Evolutionary conservation across 2,113 vertebrate species (phyloP), one percentile per base, ranked within the genome.

Genomic region (Saccopteryx bilineata): DNA sequence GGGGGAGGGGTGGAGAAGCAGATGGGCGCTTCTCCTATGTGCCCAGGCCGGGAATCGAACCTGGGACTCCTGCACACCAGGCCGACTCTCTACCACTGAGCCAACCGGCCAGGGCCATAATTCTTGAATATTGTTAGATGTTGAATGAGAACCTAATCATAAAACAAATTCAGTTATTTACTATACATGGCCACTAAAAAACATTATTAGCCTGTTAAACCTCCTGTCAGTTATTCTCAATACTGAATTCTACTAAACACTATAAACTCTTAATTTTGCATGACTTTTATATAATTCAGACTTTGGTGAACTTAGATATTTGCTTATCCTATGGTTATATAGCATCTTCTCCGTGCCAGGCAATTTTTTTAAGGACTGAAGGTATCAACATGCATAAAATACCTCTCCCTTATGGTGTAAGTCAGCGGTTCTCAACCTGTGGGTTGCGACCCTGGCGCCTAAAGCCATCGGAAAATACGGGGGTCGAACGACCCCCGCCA

Each of bases 131-230:
- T 78, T 89, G 2, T 82, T 66, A 93, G 21, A 65, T 24, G 14
- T 93, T 90, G 13, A 94, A 39, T n/a, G 18, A 23, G 26, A 81
- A 46, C 10, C 18, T 56, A 48, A 80, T 75, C 76, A 52, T 74
- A 80, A 90, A 75, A 52, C 14, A 97, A 74, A 81, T 65, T 93
- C 39, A 78, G 10, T 79, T 74, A 69, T 90, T 90, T 39, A 63
- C 1, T 84, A 19, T 58, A 7, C 9, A n/a, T 61, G 33, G 7
- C 24, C 5, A 72, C 87, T 80, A 76, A 69, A 75, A 68, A 66
- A 33, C n/a, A 65, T 61, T 93, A 5, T 63, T 87, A 75, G 24
- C 68, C 68, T 89, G 13, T 56, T 76, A 94, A 68, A 46, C 31
- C 21, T 52, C 60, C 76, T 21, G 21, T 94, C 50, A 33, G 12